phyloP scores from a whole-genome alignment of 2,797 vertebrate genomes.

The Cossypha caffra region DNA sequence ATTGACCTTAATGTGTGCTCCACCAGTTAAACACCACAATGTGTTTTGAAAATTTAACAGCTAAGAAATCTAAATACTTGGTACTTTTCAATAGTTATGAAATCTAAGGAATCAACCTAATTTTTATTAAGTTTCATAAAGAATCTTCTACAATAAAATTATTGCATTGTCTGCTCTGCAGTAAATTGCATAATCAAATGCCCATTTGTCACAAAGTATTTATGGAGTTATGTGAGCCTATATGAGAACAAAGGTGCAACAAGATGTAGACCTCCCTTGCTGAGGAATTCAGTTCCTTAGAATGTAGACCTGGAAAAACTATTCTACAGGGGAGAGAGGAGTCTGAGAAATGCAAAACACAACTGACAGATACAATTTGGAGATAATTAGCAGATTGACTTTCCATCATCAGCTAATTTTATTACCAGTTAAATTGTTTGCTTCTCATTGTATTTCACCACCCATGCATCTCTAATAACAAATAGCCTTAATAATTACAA shows the following conservation, averaged over 20 bases:
- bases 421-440: conserved; percentile 40
- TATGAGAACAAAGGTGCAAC: background rate
- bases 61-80: background rate
- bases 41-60: background rate
- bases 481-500: conserved; percentile 61
- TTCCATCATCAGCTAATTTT: conserved; percentile 50
- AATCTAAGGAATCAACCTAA: background rate
- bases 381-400: conserved; percentile 42
- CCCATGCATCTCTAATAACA: conserved; percentile 43
- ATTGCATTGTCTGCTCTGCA: background rate
- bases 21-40: background rate
- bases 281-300: background rate
- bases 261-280: background rate
- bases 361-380: background rate
- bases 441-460: conserved; percentile 28
- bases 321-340: background rate
- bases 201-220: background rate
- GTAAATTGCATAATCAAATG: background rate
- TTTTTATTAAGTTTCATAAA: background rate
- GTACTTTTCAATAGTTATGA: background rate
- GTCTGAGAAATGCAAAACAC: background rate
- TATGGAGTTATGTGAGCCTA: background rate
- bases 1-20: background rate
- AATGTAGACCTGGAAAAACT: background rate
- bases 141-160: background rate